phyloP scores from a whole-genome alignment of 2,797 vertebrate genomes.

The Neosilurus mollespiculum region DNA sequence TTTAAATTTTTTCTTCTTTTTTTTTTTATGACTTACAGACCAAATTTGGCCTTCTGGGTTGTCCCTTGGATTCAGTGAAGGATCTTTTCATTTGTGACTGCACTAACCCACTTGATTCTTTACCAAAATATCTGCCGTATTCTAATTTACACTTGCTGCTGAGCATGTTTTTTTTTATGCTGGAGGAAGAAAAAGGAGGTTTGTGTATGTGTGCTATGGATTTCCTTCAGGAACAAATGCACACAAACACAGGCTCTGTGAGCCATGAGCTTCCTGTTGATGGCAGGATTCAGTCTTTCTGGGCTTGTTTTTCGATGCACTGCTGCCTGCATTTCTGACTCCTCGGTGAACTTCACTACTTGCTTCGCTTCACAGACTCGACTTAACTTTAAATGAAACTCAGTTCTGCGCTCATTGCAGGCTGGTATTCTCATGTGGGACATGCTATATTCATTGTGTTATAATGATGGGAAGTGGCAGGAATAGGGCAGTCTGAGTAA shows the following conservation, averaged over 20 bases:
- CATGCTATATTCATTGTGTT: constrained; percentile 22
- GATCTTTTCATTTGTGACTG: background rate
- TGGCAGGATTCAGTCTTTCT: constrained; percentile 40
- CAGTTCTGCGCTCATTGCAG: constrained; percentile 33
- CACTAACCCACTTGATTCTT: background rate
- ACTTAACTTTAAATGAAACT: background rate
- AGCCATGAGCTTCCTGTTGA: constrained; percentile 57
- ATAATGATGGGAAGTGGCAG: constrained; percentile 41
- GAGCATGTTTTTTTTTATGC: constrained; percentile 37
- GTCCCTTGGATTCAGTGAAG: background rate
- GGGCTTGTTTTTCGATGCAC: constrained; percentile 23
- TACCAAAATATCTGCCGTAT: background rate
- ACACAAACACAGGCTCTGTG: constrained; percentile 24
- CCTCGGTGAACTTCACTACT: constrained; percentile 54
- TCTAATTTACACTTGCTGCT: background rate
- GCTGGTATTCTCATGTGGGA: constrained; percentile 15
- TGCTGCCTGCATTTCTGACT: constrained; percentile 33
- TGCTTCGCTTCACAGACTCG: constrained; percentile 54
- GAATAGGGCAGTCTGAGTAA: background rate
- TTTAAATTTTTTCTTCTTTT: too few species aligned
- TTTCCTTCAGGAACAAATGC: constrained; percentile 29
- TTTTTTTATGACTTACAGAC: too few species aligned
- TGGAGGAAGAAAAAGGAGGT: constrained; percentile 26
- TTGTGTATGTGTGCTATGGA: constrained; percentile 39
- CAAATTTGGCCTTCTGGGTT: background rate